A percentile compares a stretch with the other conserved stretches of the same genome.
phyloP scores from a whole-genome alignment of 2,797 vertebrate species.

The Pseudocheirus occidentalis region DNA sequence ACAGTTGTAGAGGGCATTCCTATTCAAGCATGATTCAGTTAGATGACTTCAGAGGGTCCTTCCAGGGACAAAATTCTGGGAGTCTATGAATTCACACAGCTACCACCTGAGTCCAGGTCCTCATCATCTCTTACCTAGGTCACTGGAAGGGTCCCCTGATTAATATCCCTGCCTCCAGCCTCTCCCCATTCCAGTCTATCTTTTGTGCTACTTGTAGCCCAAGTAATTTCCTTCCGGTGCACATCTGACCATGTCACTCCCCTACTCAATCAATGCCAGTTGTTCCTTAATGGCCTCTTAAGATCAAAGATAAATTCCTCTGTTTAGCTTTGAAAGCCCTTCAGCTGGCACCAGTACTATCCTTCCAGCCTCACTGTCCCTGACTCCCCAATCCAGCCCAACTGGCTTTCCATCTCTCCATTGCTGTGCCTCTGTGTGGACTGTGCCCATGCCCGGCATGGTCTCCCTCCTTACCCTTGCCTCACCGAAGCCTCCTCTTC shows the following conservation, averaged over 20 bases:
- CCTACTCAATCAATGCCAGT: not conserved
- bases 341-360: too few relatives aligned
- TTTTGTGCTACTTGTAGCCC: not conserved
- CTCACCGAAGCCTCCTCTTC: not conserved
- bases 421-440: not conserved
- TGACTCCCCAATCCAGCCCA: not conserved
- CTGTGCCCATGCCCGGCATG: not conserved
- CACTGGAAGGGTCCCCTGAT: not conserved
- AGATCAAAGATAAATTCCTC: not conserved
- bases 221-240: not conserved
- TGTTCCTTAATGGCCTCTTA: not conserved
- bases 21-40: not conserved
- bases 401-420: not conserved
- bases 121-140: not conserved
- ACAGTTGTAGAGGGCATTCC: not conserved
- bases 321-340: not conserved
- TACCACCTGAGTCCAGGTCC: not conserved
- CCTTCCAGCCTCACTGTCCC: not conserved
- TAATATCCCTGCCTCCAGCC: not conserved
- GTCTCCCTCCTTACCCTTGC: not conserved
- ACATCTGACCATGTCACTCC: not conserved
- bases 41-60: not conserved
- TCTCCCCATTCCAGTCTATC: not conserved
- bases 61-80: not conserved
- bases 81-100: not conserved